Percentiles rank a stretch among this genome's conserved stretches.
phyloP scores from a whole-genome alignment of 1,140 invertebrate species.

The Formica exsecta region DNA sequence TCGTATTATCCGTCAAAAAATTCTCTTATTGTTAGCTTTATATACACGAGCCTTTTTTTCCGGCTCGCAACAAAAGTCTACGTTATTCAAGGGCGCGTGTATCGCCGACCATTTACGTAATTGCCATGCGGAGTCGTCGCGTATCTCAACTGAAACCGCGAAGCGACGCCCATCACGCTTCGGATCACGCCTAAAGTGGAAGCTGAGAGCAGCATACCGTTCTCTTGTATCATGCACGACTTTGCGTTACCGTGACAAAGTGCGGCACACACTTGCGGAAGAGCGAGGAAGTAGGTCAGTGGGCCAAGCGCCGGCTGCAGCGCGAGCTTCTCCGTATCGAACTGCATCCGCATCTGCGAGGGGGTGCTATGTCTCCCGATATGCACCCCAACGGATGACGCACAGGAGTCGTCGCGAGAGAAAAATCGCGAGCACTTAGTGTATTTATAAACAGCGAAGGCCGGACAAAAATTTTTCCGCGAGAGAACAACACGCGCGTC shows the following conservation, averaged over 20 bases:
- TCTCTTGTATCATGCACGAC: constrained; percentile 19
- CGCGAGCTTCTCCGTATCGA: constrained; percentile 59
- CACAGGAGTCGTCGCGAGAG: too few species aligned
- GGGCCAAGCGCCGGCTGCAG: constrained; percentile 73
- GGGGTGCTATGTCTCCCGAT: neutral
- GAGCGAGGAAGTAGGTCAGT: constrained; percentile 75
- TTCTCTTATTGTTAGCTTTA: neutral
- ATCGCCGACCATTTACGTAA: constrained; percentile 44
- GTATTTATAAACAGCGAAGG: neutral
- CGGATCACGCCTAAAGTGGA: constrained; percentile 17
- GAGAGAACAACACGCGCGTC: neutral
- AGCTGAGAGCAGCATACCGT: neutral
- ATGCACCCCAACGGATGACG: constrained; percentile 3
- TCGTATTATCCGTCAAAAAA: neutral
- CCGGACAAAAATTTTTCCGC: neutral
- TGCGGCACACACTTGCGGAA: constrained; percentile 36
- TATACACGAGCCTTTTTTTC: neutral
- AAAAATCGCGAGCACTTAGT: neutral
- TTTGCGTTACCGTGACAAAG: constrained; percentile 34
- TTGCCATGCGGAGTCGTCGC: constrained; percentile 1
- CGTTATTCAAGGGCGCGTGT: constrained; percentile 1
- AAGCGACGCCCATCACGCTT: neutral
- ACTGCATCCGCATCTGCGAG: constrained; percentile 70
- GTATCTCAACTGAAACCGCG: constrained; percentile 32
- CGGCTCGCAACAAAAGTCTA: neutral